Percentiles rank a stretch among this genome's conserved stretches.
Conservation (phyloP, 2,888 invertebrate species). For the Eupithecia dodoneata region DNA sequence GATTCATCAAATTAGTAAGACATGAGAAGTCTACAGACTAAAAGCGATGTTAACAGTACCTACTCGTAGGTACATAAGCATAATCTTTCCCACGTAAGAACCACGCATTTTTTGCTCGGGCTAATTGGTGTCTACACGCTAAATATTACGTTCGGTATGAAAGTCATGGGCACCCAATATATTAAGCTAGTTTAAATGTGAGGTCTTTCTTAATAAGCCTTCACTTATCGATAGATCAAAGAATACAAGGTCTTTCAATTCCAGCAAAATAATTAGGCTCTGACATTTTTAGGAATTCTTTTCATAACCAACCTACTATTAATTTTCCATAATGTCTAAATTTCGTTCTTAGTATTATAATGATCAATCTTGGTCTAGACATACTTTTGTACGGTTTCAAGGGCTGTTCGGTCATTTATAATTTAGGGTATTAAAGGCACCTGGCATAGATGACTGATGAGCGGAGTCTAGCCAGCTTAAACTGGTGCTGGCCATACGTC, state of each 20-base stretch:
- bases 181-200: neutral
- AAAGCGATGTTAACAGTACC: too few species aligned
- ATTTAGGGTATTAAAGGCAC: constrained; percentile 35
- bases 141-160: too few species aligned
- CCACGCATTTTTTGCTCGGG: too few species aligned
- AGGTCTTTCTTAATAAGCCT: neutral
- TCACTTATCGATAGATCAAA: neutral
- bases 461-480: constrained; percentile 32
- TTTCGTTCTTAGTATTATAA: neutral
- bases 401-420: constrained; percentile 29
- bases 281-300: neutral
- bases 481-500: neutral
- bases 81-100: too few species aligned
- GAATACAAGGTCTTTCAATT: neutral
- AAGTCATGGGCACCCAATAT: neutral
- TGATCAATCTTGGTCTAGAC: constrained; percentile 16
- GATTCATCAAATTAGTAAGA: too few species aligned
- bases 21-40: too few species aligned
- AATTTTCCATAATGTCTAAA: neutral
- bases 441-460: constrained; percentile 45
- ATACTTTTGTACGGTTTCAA: constrained; percentile 22
- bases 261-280: neutral
- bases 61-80: too few species aligned
- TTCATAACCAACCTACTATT: neutral
- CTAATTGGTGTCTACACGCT: too few species aligned